Evolutionary conservation across 2,888 invertebrate species (phyloP), one percentile per base, ranked within the genome.

Genomic region (Drosophila hawaiiensis): DNA sequence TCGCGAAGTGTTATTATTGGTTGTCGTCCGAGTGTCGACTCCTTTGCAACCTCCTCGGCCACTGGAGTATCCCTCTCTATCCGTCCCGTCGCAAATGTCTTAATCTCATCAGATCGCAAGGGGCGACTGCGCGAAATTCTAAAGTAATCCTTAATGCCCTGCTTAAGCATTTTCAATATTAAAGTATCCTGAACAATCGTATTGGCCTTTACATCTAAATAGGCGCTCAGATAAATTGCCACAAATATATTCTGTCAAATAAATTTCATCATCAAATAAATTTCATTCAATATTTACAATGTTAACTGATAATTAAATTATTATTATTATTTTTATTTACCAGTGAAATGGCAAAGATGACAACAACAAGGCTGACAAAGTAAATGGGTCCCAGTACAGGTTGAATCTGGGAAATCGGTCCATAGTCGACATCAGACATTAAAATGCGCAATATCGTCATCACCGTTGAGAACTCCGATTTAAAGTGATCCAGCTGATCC

Each of bases 161-260:
- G 9, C 9, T 3, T 12, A 1, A 74, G 19, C 56, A 77, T 65
- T 25, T 35, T 12, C 1, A 59, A 22, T 1, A 78, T 49, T 4
- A 52, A 6, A 2, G n/a, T 22, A 37, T 77, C 79, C 0, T 33
- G 31, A 4, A 74, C 19, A 12, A 39, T n/a, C 25, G 41, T 1
- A 3, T 39, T 41, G 28, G 31, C 41, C 33, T 68, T 67, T 4
- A 60, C 50, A 19, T 65, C 54, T 0, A 54, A 10, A 33, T 68
- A 62, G 22, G 43, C 14, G 4, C 50, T 16, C 43, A 77, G n/a
- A 16, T 62, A 54, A n/a, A 77, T 65, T 6, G 74, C 79, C 22
- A 68, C 43, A 65, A 78, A 74, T 0, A 77, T 14, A 29, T 68
- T 65, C 76, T 77, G 6, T 7, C 9, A 5, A 19, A 25, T 22